Percentiles rank a stretch among this genome's conserved stretches.
phyloP scores from a whole-genome alignment of 2,797 vertebrate genomes.

The Rhinogobio ventralis region DNA sequence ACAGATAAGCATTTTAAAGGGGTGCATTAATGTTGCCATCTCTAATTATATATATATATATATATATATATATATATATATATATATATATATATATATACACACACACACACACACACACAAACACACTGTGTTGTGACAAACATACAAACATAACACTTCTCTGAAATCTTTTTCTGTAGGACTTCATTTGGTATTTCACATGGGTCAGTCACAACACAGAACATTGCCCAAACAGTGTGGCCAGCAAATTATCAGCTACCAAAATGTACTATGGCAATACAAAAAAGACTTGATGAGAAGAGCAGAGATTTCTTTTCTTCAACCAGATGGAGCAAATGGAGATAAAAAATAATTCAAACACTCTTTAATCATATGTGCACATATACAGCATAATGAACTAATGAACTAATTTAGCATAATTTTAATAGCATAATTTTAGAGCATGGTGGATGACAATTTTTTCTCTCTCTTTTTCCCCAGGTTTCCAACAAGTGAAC shows the following conservation, averaged over 20 bases:
- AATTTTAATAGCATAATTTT: neutral
- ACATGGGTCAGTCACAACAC: too few relatives aligned
- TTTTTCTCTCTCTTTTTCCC: too few relatives aligned
- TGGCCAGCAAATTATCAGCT: neutral
- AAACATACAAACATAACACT: neutral
- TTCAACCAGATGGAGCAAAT: neutral
- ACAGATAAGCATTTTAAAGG: too few relatives aligned
- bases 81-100: too few relatives aligned
- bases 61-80: too few relatives aligned
- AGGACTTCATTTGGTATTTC: neutral
- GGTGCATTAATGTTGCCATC: too few relatives aligned
- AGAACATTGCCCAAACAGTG: neutral
- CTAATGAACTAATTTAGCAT: too few relatives aligned
- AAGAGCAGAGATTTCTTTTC: neutral
- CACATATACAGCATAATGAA: neutral
- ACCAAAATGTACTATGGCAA: neutral
- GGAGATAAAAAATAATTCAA: neutral
- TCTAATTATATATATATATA: too few relatives aligned
- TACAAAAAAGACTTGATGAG: neutral
- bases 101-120: too few relatives aligned
- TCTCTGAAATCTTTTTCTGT: neutral
- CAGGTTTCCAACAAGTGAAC: constrained; percentile 1
- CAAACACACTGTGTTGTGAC: too few relatives aligned
- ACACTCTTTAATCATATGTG: neutral
- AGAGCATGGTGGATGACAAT: neutral